Evolutionary conservation across 2,888 invertebrate genomes (phyloP).

Genomic region (Eristalinus sepulchralis): DNA sequence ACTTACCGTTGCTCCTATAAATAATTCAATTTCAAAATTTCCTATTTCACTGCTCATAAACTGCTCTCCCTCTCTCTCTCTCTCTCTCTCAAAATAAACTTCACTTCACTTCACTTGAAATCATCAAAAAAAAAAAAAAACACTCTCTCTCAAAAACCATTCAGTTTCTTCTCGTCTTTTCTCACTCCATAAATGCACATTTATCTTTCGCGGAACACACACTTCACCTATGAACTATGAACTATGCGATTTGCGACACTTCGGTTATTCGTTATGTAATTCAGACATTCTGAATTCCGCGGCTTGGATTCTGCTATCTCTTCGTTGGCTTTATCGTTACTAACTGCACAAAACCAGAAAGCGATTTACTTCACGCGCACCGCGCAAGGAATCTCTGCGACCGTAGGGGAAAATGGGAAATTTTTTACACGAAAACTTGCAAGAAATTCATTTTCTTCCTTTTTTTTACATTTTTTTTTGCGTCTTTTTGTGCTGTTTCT

Average conservation of each 20-base stretch:
- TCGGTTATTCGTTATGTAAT: conserved; percentile 7
- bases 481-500: background rate
- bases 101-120: background rate
- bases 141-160: background rate
- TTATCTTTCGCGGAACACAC: background rate
- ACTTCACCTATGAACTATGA: conserved; percentile 9
- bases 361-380: conserved; percentile 32
- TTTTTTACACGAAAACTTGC: conserved; percentile 63
- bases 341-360: conserved; percentile 66
- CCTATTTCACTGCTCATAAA: background rate
- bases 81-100: too few species aligned
- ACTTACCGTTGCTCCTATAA: background rate
- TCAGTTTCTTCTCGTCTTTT: background rate
- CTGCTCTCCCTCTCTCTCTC: background rate
- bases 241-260: conserved; percentile 13
- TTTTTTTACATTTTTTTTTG: conserved; percentile 24
- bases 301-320: conserved; percentile 44
- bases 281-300: background rate
- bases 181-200: background rate
- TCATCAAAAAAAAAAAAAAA: too few species aligned
- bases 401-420: conserved; percentile 52
- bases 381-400: conserved; percentile 24
- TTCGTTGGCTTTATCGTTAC: conserved; percentile 71
- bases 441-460: conserved; percentile 61
- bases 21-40: background rate